Evolutionary conservation across 2,888 invertebrate genomes (phyloP), one percentile per base, ranked within the genome.

Genomic region (Luperina testacea): DNA sequence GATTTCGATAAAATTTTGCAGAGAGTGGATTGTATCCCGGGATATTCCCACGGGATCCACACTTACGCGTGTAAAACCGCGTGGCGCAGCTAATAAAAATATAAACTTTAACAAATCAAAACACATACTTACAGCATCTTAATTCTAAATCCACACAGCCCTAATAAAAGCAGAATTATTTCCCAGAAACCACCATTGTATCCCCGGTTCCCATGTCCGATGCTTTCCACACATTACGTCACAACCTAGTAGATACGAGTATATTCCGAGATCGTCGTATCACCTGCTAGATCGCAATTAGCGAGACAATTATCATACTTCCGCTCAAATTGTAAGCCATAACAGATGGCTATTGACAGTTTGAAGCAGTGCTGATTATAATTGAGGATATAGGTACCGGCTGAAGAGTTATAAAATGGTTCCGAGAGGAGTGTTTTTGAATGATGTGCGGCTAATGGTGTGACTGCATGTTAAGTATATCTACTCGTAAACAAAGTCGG

Each of bases 291-390:
- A 89, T 86, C 61, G 85, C 87, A 90, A 92, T 92, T 91, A 91
- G 85, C 74, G 82, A 77, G 77, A 81, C 89, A 91, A 92, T 92
- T 90, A 92, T 80, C 81, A 65, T 72, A 89, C 92, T 90, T 92
- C 92, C 91, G 92, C 83, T 87, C 73, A 73, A 76, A 82, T 82
- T 80, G 84, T 78, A 81, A 78, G 71, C 53, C 65, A 68, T 78
- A 84, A 79, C 77, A 76, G 81, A 80, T 82, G 64, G 45, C 87
- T 87, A 81, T 87, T 87, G 86, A 87, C 84, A 88, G 88, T 81
- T 85, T 74, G 75, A 73, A 81, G 69, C 74, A 42, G 45, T 69
- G 57, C 53, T 75, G 69, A 79, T 87, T 77, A 59, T 80, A 79
- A 88, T 89, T 82, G 89, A 81, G 86, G 86, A 83, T 86, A 80